phyloP scores from a whole-genome alignment of 2,888 invertebrate species.

The Cantharis rustica region DNA sequence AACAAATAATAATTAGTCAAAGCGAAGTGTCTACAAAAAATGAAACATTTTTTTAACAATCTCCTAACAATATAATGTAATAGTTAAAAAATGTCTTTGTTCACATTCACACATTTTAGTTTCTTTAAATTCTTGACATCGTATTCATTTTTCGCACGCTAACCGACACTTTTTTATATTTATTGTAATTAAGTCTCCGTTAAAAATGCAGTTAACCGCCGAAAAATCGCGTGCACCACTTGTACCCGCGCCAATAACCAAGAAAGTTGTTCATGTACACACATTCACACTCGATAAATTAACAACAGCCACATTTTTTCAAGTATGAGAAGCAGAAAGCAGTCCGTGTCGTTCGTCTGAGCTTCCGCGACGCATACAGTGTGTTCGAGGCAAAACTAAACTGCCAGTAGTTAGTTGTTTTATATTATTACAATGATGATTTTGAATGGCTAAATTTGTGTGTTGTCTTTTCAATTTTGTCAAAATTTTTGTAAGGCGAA shows the following conservation, averaged over 20 bases:
- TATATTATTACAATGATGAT: background rate
- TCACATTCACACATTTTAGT: conserved; percentile 47
- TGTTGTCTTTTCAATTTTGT: conserved; percentile 3
- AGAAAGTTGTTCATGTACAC: conserved; percentile 18
- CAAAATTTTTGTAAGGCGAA: conserved; percentile 8
- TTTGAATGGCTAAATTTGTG: conserved; percentile 22
- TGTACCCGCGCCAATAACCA: conserved; percentile 2
- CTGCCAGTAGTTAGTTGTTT: background rate
- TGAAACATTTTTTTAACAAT: conserved; percentile 55
- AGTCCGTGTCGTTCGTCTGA: conserved; percentile 18
- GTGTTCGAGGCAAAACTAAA: background rate
- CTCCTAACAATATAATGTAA: conserved; percentile 56
- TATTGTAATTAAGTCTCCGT: conserved; percentile 15
- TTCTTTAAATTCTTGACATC: conserved; percentile 9
- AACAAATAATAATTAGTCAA: conserved; percentile 40
- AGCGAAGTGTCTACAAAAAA: conserved; percentile 39
- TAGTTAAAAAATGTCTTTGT: conserved; percentile 52
- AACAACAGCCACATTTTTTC: conserved; percentile 52
- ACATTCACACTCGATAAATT: conserved; percentile 45
- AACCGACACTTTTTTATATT: conserved; percentile 12
- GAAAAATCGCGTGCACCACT: background rate
- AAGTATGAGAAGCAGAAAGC: conserved; percentile 35
- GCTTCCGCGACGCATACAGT: conserved; percentile 35
- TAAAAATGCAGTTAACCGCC: conserved; percentile 1
- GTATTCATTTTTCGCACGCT: conserved; percentile 4